Evolutionary conservation across 2,797 vertebrate genomes (phyloP), one percentile per base, ranked within the genome.

Genomic region (Nannoperca obscura): DNA sequence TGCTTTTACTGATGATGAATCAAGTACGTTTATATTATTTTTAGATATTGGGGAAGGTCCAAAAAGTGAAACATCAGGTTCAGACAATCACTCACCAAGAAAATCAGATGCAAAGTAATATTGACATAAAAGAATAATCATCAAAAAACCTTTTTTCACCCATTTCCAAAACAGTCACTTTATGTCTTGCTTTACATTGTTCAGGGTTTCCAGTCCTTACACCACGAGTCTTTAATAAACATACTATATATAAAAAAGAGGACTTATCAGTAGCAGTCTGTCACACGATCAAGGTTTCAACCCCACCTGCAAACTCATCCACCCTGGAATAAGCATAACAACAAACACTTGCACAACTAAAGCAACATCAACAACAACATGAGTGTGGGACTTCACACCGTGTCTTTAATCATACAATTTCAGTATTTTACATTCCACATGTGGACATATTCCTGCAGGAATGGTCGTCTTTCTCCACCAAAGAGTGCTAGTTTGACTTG

Each of bases 401-500:
- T 85, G 86, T 88, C 84, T 86, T 90, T 86, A 87, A 91, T 90
- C 34, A 60, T 90, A 92, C 85, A 87, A 76, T 89, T 86, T 89
- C 86, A 73, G 80, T 91, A 91, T 88, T 90, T 88, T 91, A 95
- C 92, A 94, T 94, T 94, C 93, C 91, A 92, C 91, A 42, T 84
- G 73, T 88, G 81, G 90, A 93, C 77, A 89, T 84, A 80, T 89
- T 89, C 88, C 88, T 90, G 80, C 76, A 85, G 77, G 89, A 89
- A 92, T 91, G 90, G 87, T 91, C 86, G 13, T 85, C 87, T 81
- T 87, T 86, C 86, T 88, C 87, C 84, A 88, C 83, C 85, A 73
- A 73, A 88, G 71, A 86, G 83, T 85, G 88, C 76, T 83, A 13
- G 55, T 13, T 69, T 84, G 83, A 86, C 68, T 67, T 62, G 42